Evolutionary conservation across 2,113 vertebrate genomes (phyloP).

Genomic region (Marmota flaviventris): DNA sequence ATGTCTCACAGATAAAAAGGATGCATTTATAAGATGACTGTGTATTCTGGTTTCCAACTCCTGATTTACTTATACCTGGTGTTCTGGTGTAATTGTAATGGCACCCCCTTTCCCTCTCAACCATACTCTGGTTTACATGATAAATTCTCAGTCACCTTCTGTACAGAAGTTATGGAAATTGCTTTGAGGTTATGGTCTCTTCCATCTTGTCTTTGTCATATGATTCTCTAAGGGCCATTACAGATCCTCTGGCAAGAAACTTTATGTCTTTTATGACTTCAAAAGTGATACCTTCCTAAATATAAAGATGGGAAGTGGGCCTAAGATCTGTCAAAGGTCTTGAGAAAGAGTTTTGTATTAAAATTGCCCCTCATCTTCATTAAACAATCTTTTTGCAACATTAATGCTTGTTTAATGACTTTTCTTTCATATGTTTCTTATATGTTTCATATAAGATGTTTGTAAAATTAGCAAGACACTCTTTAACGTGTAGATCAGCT

Average conservation of each 20-base stretch:
- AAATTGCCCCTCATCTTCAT: constrained; percentile 42
- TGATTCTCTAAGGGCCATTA: neutral
- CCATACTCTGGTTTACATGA: neutral
- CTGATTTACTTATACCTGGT: neutral
- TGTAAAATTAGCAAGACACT: neutral
- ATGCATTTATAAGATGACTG: neutral
- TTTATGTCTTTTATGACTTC: neutral
- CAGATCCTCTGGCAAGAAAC: neutral
- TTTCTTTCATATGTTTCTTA: constrained; percentile 36
- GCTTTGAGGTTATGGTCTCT: neutral
- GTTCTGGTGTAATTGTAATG: constrained; percentile 29
- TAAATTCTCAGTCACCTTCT: constrained; percentile 7
- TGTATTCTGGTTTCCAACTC: neutral
- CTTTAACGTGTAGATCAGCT: constrained; percentile 31
- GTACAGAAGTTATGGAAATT: neutral
- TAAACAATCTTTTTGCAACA: constrained; percentile 52
- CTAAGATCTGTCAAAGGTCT: neutral
- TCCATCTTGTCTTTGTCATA: neutral
- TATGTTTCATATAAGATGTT: neutral
- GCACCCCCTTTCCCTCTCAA: neutral
- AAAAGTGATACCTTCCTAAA: neutral
- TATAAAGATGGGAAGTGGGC: neutral
- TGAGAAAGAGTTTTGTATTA: constrained; percentile 51
- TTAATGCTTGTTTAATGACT: constrained; percentile 8
- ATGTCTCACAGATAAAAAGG: neutral